These are phyloP conservation scores for Ceriagrion tenellum DNA, from an alignment of 2,888 invertebrate species.

Conservation along the genomic window DNA sequence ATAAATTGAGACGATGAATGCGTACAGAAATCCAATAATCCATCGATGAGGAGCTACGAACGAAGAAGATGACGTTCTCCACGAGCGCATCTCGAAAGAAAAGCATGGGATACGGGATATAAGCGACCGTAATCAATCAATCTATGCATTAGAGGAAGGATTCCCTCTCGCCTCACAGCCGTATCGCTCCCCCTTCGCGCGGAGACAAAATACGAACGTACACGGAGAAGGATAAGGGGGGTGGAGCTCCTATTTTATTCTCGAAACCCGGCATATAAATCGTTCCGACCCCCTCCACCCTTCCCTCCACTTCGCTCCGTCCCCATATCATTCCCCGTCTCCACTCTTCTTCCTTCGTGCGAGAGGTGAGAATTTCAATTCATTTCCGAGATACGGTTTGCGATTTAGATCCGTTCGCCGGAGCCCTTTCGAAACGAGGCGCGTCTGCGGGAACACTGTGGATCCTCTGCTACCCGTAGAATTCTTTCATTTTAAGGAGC, in stretches of 20 bases:
- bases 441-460: too few relatives aligned
- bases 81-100: neutral
- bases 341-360: neutral
- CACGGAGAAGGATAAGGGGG: neutral
- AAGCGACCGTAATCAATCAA: constrained; percentile 36
- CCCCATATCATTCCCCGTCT: neutral
- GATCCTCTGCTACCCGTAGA: too few relatives aligned
- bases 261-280: neutral
- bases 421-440: too few relatives aligned
- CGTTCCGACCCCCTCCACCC: neutral
- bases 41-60: neutral
- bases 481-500: too few relatives aligned
- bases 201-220: neutral
- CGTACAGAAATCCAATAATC: constrained; percentile 7
- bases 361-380: neutral
- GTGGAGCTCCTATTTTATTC: neutral
- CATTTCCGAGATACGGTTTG: too few relatives aligned
- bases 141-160: neutral
- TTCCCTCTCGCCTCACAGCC: neutral
- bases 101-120: neutral
- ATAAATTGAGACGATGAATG: neutral
- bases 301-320: neutral
- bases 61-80: neutral
- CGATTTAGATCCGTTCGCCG: too few relatives aligned
- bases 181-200: neutral